These are phyloP conservation scores for Chrysocyon brachyurus DNA, from an alignment of 2,797 vertebrate species.

Conservation along the genomic window DNA sequence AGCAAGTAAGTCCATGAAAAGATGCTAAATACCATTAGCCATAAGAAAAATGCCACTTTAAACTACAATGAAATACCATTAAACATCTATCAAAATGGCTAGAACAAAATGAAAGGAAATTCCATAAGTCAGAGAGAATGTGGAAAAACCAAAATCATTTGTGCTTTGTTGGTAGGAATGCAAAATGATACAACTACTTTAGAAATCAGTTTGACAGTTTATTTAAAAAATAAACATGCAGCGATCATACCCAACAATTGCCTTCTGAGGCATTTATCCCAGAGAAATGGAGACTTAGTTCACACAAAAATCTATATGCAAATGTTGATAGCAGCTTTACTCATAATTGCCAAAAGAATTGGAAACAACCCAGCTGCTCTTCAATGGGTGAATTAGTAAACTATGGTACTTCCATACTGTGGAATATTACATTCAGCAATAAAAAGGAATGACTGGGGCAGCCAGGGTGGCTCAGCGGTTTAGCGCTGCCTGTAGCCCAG, in stretches of 20 bases:
- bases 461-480: too few species aligned
- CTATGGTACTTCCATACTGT: not conserved
- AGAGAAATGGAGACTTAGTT: not conserved
- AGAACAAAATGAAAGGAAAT: not conserved
- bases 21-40: not conserved
- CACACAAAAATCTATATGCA: not conserved
- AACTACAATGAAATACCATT: not conserved
- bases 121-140: not conserved
- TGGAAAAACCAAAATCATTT: not conserved
- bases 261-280: not conserved
- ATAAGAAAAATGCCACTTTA: not conserved
- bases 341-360: not conserved
- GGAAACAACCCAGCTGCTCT: not conserved
- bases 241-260: not conserved
- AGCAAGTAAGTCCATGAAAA: not conserved
- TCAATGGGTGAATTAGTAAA: not conserved
- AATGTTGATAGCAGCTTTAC: not conserved
- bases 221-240: constrained; percentile 1
- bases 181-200: not conserved
- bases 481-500: too few species aligned
- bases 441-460: not conserved
- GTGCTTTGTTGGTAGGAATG: not conserved
- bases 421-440: not conserved
- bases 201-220: not conserved
- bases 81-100: not conserved